Evolutionary conservation across 2,797 vertebrate species (phyloP).

Genomic region (Lithobates pipiens): DNA sequence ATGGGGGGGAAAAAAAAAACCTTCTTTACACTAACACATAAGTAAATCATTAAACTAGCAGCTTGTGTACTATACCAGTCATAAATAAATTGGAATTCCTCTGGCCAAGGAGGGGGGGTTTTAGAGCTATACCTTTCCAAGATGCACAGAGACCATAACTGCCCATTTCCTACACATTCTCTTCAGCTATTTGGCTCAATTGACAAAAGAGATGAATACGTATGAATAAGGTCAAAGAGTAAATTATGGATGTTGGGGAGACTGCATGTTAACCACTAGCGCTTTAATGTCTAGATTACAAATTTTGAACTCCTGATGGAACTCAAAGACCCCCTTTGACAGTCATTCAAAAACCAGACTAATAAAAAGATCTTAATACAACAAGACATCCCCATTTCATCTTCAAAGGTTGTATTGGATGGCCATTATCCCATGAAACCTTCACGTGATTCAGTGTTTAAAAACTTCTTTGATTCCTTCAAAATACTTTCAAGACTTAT

Average conservation of each 20-base stretch:
- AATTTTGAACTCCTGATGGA: not conserved
- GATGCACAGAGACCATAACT: too few relatives aligned
- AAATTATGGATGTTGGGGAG: not conserved
- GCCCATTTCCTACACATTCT: too few relatives aligned
- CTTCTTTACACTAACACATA: too few relatives aligned
- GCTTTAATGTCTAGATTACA: not conserved
- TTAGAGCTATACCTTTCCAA: too few relatives aligned
- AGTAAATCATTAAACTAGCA: too few relatives aligned
- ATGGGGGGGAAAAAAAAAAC: too few relatives aligned
- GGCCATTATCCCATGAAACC: conserved; percentile 33
- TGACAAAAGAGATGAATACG: not conserved
- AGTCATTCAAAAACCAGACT: conserved; percentile 12
- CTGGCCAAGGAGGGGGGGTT: too few relatives aligned
- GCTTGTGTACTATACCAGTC: too few relatives aligned
- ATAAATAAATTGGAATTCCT: too few relatives aligned
- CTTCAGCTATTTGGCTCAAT: too few relatives aligned
- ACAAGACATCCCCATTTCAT: conserved; percentile 25
- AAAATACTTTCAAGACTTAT: conserved; percentile 47
- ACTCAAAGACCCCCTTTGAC: conserved; percentile 5
- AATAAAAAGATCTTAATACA: conserved; percentile 33
- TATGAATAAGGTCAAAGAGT: not conserved
- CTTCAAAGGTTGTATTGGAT: conserved; percentile 41
- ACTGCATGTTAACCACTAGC: not conserved
- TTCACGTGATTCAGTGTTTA: conserved; percentile 26
- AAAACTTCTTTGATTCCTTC: conserved; percentile 43